Percentiles rank a stretch among this genome's conserved stretches.
phyloP scores from a whole-genome alignment of 2,797 vertebrate genomes.

The Coracias cyanogaster region DNA sequence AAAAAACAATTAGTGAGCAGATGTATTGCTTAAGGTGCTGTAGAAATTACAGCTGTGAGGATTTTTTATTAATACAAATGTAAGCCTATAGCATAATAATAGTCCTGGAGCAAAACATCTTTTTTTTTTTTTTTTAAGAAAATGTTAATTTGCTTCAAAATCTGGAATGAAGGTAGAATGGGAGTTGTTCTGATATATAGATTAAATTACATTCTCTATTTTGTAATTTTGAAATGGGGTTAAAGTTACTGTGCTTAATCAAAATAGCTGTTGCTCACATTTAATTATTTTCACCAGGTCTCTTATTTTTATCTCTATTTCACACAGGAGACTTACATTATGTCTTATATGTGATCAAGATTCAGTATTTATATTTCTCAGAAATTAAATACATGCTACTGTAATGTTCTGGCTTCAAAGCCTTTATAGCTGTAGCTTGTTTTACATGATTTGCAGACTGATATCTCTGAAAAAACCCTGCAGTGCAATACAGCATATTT shows the following conservation, averaged over 20 bases:
- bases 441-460: neutral
- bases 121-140: neutral
- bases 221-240: neutral
- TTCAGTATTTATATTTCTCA: neutral
- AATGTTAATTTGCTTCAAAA: neutral
- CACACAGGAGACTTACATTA: neutral
- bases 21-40: neutral
- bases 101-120: neutral
- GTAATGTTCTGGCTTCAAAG: neutral
- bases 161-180: neutral
- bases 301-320: neutral
- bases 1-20: neutral
- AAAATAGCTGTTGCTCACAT: neutral
- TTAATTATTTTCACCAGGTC: neutral
- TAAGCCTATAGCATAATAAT: neutral
- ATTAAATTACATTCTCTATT: neutral
- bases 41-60: neutral
- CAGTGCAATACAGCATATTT: neutral
- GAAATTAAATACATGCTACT: neutral
- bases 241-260: neutral
- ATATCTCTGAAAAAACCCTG: neutral
- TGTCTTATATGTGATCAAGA: neutral
- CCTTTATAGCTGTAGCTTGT: neutral
- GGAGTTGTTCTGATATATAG: neutral
- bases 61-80: neutral